phyloP scores from a whole-genome alignment of 2,888 invertebrate genomes.

The Idaea biselata region DNA sequence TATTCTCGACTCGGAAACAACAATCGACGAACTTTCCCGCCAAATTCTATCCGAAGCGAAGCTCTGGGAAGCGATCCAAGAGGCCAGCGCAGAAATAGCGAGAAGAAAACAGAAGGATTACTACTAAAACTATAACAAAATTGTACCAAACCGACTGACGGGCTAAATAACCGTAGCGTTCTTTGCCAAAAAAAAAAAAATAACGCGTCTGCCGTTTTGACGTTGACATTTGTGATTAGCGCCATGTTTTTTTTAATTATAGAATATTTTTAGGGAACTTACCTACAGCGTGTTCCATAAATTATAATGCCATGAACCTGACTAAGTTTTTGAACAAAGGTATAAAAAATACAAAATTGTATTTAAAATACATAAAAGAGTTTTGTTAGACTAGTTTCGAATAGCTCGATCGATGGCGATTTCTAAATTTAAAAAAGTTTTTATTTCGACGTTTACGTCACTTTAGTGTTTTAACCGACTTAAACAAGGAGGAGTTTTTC shows the following conservation, averaged over 20 bases:
- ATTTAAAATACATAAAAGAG: too few relatives aligned
- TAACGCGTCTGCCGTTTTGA: not conserved
- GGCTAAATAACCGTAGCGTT: slow-evolving; percentile 43
- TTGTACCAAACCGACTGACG: slow-evolving; percentile 22
- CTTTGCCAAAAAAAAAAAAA: slow-evolving; percentile 14
- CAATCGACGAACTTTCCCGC: slow-evolving; percentile 87
- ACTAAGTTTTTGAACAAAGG: not conserved
- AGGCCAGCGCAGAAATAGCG: slow-evolving; percentile 86
- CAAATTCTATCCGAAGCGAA: slow-evolving; percentile 90
- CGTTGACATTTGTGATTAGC: slow-evolving; percentile 1
- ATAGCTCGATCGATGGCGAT: too few relatives aligned
- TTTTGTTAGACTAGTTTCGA: too few relatives aligned
- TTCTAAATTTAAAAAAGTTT: too few relatives aligned
- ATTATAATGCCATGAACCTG: not conserved
- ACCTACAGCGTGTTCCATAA: not conserved
- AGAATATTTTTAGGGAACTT: not conserved
- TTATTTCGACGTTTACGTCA: too few relatives aligned
- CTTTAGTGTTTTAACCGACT: too few relatives aligned
- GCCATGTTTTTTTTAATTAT: not conserved
- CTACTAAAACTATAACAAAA: slow-evolving; percentile 13
- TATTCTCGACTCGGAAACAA: slow-evolving; percentile 85
- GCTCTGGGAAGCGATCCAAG: slow-evolving; percentile 89
- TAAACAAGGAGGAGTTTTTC: too few relatives aligned
- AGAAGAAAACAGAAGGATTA: slow-evolving; percentile 80
- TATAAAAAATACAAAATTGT: too few relatives aligned